Conservation (phyloP, 2,113 vertebrate genomes). For the Carettochelys insculpta region DNA sequence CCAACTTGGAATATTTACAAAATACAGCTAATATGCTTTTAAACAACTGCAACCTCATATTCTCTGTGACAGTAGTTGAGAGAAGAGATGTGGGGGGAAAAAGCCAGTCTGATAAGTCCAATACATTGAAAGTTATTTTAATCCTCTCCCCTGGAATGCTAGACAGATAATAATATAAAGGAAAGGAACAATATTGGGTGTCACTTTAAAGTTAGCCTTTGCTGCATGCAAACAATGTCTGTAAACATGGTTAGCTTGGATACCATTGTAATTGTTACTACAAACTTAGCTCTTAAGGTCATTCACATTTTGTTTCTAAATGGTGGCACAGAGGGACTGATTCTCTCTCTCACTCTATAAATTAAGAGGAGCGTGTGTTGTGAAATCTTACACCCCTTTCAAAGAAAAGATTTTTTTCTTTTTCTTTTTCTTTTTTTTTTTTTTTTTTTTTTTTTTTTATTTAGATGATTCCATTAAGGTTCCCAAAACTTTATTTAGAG, state of each 20-base stretch:
- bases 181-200: background rate
- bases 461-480: constrained; percentile 21
- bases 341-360: background rate
- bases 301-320: background rate
- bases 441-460: constrained; percentile 15
- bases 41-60: background rate
- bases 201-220: background rate
- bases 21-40: background rate
- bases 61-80: rapidly evolving
- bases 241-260: background rate
- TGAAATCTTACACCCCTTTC: constrained; percentile 13
- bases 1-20: background rate
- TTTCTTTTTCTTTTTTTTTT: background rate
- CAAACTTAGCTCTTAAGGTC: background rate
- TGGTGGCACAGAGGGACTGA: background rate
- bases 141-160: background rate
- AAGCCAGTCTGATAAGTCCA: background rate
- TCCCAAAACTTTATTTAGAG: constrained; percentile 20
- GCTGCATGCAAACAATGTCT: background rate
- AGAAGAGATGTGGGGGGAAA: background rate
- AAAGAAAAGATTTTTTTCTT: constrained; percentile 28
- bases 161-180: background rate
- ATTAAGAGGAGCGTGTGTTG: background rate
- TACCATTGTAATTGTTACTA: background rate
- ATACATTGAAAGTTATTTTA: background rate